Evolutionary conservation across 2,113 vertebrate species (phyloP).

Genomic region (Caranx ignobilis): DNA sequence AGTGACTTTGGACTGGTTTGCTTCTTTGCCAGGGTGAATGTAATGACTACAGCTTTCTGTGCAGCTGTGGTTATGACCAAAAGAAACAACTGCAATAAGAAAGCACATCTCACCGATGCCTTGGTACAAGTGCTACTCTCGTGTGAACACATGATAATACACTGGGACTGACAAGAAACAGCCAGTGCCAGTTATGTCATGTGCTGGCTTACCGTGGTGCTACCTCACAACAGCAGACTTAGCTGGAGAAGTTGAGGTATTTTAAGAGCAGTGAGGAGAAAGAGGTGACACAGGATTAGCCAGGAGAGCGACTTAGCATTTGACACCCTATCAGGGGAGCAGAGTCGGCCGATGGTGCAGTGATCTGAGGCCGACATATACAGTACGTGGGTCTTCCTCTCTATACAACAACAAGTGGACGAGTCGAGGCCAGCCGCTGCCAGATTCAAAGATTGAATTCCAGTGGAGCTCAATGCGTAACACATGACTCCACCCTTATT

Average conservation of each 20-base stretch:
- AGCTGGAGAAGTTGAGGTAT: conserved; percentile 65
- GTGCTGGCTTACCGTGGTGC: conserved; percentile 12
- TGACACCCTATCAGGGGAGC: conserved; percentile 55
- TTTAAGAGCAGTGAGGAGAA: conserved; percentile 74
- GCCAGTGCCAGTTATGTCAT: conserved; percentile 42
- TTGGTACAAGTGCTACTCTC: background rate
- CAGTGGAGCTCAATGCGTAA: conserved; percentile 8
- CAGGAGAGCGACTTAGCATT: conserved; percentile 65
- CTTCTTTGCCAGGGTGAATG: background rate
- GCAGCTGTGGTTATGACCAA: too few species aligned
- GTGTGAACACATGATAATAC: background rate
- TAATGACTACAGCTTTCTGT: background rate
- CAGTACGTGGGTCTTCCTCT: conserved; percentile 12
- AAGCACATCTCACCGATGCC: background rate
- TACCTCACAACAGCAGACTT: conserved; percentile 43
- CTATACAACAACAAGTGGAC: conserved; percentile 3
- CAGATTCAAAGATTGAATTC: conserved; percentile 44
- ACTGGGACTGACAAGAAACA: background rate
- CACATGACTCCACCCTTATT: conserved; percentile 18
- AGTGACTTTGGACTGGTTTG: background rate
- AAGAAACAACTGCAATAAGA: too few species aligned
- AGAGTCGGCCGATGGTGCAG: background rate
- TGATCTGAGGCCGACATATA: conserved; percentile 38
- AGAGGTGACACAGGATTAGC: conserved; percentile 73
- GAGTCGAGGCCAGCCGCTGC: background rate